phyloP scores from a whole-genome alignment of 2,113 vertebrate species.

The Passer domesticus region DNA sequence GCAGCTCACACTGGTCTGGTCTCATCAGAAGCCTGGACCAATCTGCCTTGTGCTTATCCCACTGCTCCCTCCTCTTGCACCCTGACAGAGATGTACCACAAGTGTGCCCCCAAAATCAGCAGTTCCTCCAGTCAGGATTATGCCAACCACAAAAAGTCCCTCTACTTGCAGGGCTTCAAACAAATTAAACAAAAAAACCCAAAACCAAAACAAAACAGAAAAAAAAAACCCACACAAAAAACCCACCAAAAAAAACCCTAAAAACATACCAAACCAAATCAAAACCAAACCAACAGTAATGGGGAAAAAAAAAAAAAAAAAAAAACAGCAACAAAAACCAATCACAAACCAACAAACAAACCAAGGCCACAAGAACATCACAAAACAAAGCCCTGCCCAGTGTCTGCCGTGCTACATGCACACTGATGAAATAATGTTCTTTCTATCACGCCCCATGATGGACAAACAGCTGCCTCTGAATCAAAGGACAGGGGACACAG shows the following conservation, averaged over 20 bases:
- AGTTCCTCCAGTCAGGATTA: neutral
- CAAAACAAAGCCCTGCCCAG: neutral
- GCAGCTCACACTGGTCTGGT: neutral
- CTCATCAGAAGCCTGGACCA: neutral
- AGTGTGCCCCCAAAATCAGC: neutral
- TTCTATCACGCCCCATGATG: neutral
- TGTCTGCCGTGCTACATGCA: neutral
- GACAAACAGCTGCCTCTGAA: neutral
- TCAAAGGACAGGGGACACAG: neutral
- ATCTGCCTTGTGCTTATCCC: neutral
- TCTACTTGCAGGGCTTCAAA: neutral
- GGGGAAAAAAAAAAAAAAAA: neutral
- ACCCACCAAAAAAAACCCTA: neutral
- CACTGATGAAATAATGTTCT: neutral
- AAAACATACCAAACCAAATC: accelerated
- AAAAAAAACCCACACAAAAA: neutral
- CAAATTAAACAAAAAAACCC: neutral
- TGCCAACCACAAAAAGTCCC: neutral
- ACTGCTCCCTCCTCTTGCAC: neutral
- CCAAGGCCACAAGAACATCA: neutral
- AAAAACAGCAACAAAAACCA: neutral
- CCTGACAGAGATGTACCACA: neutral
- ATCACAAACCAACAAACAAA: neutral
- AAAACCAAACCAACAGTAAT: no score
- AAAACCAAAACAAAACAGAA: no score